A percentile compares a stretch with the other conserved stretches of the same genome.
These are phyloP conservation scores for Melanotaenia nigrans DNA, from an alignment of 2,797 vertebrate genomes.

Conservation along the genomic window DNA sequence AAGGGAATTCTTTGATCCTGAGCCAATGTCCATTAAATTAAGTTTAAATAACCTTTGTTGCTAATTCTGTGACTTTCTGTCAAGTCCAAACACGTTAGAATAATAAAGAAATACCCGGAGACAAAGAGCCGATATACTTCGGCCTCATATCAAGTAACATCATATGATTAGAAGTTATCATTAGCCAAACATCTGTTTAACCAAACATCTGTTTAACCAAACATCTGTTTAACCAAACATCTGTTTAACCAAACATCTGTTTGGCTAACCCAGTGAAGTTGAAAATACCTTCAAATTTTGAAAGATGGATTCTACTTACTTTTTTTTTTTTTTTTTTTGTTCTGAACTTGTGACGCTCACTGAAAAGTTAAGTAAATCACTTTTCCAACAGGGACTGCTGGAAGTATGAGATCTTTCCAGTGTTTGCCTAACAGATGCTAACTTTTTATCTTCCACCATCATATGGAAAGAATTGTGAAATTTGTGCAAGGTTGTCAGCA, in stretches of 20 bases:
- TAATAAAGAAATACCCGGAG: background rate
- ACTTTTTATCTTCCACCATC: too few species aligned
- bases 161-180: too few species aligned
- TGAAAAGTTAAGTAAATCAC: background rate
- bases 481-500: background rate
- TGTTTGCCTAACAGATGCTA: too few species aligned
- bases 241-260: background rate
- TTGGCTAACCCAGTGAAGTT: background rate
- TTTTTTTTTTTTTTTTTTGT: background rate
- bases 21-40: conserved; percentile 16
- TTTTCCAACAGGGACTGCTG: too few species aligned
- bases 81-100: background rate
- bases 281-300: background rate
- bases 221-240: too few species aligned
- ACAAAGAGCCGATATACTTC: background rate
- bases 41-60: background rate
- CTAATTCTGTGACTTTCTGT: background rate
- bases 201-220: background rate
- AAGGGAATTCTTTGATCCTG: conserved; percentile 14
- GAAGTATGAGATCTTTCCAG: too few species aligned
- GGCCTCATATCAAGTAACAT: background rate
- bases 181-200: too few species aligned
- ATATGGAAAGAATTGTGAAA: background rate
- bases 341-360: background rate
- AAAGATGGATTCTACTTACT: background rate